These are phyloP conservation scores for Montipora foliosa DNA, from an alignment of 64 coral and sea anemone species.

Conservation along the genomic window DNA sequence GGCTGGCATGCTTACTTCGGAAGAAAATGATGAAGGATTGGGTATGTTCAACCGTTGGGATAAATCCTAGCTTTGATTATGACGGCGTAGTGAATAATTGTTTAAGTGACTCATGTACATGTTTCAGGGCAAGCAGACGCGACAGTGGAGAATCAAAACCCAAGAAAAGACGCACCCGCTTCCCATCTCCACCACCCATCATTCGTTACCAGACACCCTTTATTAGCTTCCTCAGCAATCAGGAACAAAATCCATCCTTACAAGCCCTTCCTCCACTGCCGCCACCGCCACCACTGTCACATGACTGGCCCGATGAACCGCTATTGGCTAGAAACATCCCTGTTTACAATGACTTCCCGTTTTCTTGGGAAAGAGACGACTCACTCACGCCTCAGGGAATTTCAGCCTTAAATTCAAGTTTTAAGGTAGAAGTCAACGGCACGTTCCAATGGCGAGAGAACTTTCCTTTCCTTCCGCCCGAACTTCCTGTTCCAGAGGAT, in stretches of 20 bases:
- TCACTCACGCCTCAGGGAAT: neutral
- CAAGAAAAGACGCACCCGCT: constrained; percentile 75
- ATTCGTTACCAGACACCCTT: constrained; percentile 81
- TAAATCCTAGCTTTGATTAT: no score
- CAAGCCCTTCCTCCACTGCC: constrained; percentile 16
- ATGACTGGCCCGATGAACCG: constrained; percentile 39
- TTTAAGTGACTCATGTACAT: no score
- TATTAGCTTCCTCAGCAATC: constrained; percentile 69
- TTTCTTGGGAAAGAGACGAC: constrained; percentile 43
- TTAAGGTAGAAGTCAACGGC: constrained; percentile 32
- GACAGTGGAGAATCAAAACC: constrained; percentile 39
- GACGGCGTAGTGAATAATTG: no score
- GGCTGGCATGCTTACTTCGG: no score
- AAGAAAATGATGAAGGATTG: no score
- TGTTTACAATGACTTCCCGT: neutral
- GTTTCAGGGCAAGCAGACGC: constrained; percentile 6
- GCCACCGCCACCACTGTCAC: constrained; percentile 33
- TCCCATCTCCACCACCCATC: constrained; percentile 84
- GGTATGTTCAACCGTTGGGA: no score
- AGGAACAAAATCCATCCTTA: constrained; percentile 24
- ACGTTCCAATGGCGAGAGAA: constrained; percentile 24
- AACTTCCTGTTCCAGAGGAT: constrained; percentile 44
- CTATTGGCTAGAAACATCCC: neutral
- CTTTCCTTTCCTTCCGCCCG: neutral
- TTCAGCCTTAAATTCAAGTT: constrained; percentile 12